phyloP scores from a whole-genome alignment of 2,797 vertebrate species.

The Pampus argenteus region DNA sequence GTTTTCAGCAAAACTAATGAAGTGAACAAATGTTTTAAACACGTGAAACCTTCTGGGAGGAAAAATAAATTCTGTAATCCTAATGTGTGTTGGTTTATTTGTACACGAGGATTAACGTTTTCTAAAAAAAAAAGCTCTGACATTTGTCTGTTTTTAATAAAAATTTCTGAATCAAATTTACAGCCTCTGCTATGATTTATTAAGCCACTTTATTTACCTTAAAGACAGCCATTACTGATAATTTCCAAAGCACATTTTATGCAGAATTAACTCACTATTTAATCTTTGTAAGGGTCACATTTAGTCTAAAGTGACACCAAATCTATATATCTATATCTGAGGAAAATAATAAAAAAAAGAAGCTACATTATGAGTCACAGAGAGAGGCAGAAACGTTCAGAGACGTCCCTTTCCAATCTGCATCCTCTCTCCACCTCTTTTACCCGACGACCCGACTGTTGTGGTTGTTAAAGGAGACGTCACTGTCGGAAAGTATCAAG shows the following conservation, averaged over 20 bases:
- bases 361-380: conserved; percentile 14
- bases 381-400: background rate
- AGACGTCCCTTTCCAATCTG: conserved; percentile 10
- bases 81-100: background rate
- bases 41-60: background rate
- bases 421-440: conserved; percentile 43
- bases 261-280: background rate
- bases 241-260: conserved; percentile 1
- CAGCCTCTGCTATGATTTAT: background rate
- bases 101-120: background rate
- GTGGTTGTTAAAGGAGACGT: background rate
- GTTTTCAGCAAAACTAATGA: background rate
- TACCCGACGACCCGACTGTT: conserved; percentile 26
- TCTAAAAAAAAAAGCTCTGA: background rate
- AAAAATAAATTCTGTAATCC: background rate
- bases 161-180: background rate
- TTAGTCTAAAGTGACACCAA: conserved; percentile 18
- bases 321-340: conserved; percentile 1
- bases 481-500: conserved; percentile 22
- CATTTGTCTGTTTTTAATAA: background rate
- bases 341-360: too few species aligned
- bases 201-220: background rate
- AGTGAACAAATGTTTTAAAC: background rate
- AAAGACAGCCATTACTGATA: background rate
- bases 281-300: conserved; percentile 7